phyloP scores from a whole-genome alignment of 2,888 invertebrate genomes.

The Epicampocera succincta region DNA sequence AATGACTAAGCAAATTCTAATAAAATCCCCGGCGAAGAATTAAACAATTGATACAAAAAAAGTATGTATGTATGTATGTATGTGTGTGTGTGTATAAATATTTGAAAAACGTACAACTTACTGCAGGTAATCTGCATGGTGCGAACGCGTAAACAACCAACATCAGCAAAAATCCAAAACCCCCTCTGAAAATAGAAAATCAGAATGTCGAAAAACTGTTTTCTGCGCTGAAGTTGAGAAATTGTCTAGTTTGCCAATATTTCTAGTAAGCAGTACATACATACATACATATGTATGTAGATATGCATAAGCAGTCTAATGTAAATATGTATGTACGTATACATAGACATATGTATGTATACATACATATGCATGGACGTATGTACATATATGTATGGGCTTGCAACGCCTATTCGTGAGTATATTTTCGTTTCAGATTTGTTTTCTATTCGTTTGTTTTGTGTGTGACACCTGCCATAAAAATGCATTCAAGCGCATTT shows the following conservation, averaged over 20 bases:
- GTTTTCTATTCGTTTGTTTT: slow-evolving; percentile 15
- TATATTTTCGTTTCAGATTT: slow-evolving; percentile 7
- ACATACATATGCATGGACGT: no score
- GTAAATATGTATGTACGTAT: no score
- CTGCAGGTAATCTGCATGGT: neutral
- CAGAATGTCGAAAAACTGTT: neutral
- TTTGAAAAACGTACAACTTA: neutral
- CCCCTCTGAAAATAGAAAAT: slow-evolving; percentile 28
- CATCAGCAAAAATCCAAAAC: slow-evolving; percentile 22
- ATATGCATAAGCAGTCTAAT: no score
- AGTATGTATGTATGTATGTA: no score
- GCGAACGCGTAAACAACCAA: no score
- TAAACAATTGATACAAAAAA: neutral
- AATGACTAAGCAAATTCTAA: slow-evolving; percentile 13
- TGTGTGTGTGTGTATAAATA: no score
- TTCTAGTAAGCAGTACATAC: neutral
- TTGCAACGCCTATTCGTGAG: no score
- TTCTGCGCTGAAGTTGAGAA: slow-evolving; percentile 43
- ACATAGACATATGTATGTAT: no score
- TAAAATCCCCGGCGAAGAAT: neutral
- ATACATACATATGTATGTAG: no score
- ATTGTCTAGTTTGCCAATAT: slow-evolving; percentile 52
- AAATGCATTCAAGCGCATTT: slow-evolving; percentile 60
- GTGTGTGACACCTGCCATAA: slow-evolving; percentile 58
- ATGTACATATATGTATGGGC: no score